These are phyloP conservation scores for Sterna hirundo DNA, from an alignment of 2,113 vertebrate genomes.

Conservation along the genomic window DNA sequence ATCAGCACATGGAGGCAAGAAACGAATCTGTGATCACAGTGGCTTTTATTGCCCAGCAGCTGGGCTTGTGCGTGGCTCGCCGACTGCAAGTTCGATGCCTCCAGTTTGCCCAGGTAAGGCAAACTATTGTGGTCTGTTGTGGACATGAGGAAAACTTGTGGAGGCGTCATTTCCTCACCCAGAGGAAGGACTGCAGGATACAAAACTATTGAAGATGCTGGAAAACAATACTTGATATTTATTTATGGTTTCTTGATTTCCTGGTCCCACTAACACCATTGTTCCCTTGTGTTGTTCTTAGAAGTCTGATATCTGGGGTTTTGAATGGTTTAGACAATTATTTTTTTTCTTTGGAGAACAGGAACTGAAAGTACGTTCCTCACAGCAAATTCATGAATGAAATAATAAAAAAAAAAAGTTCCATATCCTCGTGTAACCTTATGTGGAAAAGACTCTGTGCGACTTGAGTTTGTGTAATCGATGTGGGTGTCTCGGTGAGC, in stretches of 20 bases:
- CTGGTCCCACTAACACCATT: neutral
- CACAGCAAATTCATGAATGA: neutral
- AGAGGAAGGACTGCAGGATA: conserved; percentile 13
- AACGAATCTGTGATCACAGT: neutral
- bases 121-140: neutral
- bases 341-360: neutral
- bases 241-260: conserved; percentile 35
- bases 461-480: neutral
- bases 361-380: neutral
- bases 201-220: neutral
- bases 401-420: neutral
- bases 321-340: neutral
- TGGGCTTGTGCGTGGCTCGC: neutral
- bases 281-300: conserved; percentile 41
- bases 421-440: neutral
- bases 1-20: neutral
- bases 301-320: neutral
- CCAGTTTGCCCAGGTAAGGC: neutral
- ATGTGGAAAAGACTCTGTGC: neutral
- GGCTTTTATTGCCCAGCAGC: neutral
- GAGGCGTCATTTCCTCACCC: neutral
- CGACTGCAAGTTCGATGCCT: neutral
- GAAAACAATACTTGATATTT: neutral
- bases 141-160: neutral
- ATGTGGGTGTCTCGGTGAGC: neutral